Conservation (phyloP, 2,888 invertebrate genomes). For the Tachina fera region DNA sequence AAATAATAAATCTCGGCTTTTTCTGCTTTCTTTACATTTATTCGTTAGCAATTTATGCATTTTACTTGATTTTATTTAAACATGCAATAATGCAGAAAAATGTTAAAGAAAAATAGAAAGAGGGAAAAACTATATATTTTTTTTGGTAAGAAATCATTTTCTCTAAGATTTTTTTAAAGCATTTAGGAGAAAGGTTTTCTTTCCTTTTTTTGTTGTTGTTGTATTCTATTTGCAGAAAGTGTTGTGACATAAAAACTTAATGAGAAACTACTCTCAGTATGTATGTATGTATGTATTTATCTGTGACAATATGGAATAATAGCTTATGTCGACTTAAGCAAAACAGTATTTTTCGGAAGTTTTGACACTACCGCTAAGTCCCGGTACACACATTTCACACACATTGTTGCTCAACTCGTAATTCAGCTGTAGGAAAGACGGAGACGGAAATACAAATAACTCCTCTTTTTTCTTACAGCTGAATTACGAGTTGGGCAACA, state of each 20-base stretch:
- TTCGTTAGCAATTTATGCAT: constrained; percentile 66
- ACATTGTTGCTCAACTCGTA: too few species aligned
- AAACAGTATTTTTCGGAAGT: too few species aligned
- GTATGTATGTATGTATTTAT: neutral
- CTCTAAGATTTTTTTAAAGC: constrained; percentile 6
- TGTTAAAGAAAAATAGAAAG: neutral
- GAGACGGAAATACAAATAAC: too few species aligned
- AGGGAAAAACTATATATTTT: neutral
- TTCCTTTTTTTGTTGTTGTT: too few species aligned
- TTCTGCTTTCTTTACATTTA: constrained; percentile 29
- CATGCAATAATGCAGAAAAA: constrained; percentile 59
- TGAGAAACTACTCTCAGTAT: constrained; percentile 16
- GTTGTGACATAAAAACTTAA: constrained; percentile 36
- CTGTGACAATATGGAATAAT: too few species aligned
- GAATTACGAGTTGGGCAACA: too few species aligned
- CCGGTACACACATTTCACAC: too few species aligned
- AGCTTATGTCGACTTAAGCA: too few species aligned
- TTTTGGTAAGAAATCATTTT: constrained; percentile 15
- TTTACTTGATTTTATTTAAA: constrained; percentile 62
- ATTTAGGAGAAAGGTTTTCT: neutral
- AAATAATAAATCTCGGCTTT: constrained; percentile 37
- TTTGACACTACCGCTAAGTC: too few species aligned
- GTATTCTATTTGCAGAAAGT: neutral
- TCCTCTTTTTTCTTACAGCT: too few species aligned
- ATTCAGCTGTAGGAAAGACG: too few species aligned